These are phyloP conservation scores for Nomada fucata DNA, from an alignment of 2,888 invertebrate species.

Conservation along the genomic window DNA sequence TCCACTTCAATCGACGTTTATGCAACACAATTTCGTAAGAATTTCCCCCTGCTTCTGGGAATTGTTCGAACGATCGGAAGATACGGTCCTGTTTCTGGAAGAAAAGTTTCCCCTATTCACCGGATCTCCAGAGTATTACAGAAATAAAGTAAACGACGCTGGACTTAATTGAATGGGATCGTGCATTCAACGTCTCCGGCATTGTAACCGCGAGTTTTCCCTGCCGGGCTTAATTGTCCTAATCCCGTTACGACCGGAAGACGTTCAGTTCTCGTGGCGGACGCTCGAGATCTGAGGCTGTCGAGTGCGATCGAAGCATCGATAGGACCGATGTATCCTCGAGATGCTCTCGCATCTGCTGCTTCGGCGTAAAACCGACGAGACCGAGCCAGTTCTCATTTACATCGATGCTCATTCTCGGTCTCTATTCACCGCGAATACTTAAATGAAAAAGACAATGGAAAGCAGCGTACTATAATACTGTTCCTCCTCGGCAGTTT, in stretches of 20 bases:
- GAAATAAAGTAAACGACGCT: neutral
- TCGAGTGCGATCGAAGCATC: neutral
- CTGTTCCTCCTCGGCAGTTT: neutral
- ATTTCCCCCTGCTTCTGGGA: neutral
- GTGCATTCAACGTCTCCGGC: neutral
- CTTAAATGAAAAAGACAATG: neutral
- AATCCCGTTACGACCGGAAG: conserved; percentile 18
- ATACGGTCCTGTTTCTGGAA: neutral
- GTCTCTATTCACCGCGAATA: neutral
- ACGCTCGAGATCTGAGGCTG: neutral
- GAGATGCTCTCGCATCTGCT: too few species aligned
- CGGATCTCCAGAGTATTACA: neutral
- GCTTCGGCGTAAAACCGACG: neutral
- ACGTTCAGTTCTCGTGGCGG: neutral
- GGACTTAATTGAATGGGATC: neutral
- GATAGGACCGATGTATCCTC: neutral
- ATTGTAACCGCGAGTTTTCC: neutral
- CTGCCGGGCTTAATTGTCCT: neutral
- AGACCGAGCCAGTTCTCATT: conserved; percentile 4
- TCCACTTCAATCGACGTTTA: too few species aligned
- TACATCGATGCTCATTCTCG: neutral
- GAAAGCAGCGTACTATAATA: neutral
- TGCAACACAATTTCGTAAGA: too few species aligned
- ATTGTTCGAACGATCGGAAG: neutral
- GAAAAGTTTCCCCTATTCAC: neutral